Base-by-base conservation (phyloP, 2,113 vertebrate genomes). In the Nettapus auritus region DNA sequence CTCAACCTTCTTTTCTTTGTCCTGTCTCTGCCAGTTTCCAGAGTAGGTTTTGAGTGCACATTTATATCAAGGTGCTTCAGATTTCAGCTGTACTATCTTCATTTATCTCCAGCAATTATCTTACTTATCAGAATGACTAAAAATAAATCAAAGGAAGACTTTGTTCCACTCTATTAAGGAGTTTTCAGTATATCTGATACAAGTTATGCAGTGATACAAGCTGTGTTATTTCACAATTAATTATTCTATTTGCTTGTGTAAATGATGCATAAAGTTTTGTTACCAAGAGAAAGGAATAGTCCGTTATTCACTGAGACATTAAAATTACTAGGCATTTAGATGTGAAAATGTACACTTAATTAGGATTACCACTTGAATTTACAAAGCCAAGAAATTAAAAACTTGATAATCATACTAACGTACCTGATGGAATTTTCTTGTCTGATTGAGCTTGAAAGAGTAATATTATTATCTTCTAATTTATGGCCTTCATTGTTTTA, bases 131-230 rank as follows among this genome's bases (percentile, higher is more conserved):
- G 34, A 6, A 9, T 81, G 33, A 91, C 56, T 68, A 86, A 82
- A 90, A 83, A 67, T 62, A 75, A 77, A 40, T 60, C 29, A 34
- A 81, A 81, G 50, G 28, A 75, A 86, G 50, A 36, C 11, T 90
- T 83, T 36, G 13, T 88, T 95, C 38, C 68, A n/a, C 34, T 40
- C 36, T 67, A 13, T 46, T 89, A 74, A 66, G 42, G 56, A 80
- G 56, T 63, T 83, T 94, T 81, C 76, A 90, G 12, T 25, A 8
- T 67, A 81, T 83, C 85, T 92, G 76, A 77, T 90, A 75, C 52
- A 82, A 87, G 57, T 50, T 62, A 52, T 28, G 6, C 33, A 60
- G 36, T 66, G 40, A 89, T 88, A 86, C 88, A 87, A 89, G 28
- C 62, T 44, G 19, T 74, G 48, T 64, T 68, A 93, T 82, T 6